These are phyloP conservation scores for Erannis defoliaria DNA, from an alignment of 2,888 invertebrate genomes.

Conservation along the genomic window DNA sequence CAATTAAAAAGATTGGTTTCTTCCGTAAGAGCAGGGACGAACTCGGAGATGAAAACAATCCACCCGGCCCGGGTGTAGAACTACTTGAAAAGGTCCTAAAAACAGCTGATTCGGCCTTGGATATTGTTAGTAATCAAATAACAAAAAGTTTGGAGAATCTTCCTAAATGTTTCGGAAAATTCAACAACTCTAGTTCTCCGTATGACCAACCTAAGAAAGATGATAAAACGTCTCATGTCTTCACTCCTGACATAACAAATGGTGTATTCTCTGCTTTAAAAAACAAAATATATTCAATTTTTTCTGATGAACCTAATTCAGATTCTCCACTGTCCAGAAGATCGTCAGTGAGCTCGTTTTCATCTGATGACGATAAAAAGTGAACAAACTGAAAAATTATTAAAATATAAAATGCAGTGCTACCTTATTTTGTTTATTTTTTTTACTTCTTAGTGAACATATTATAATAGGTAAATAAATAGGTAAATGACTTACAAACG, in stretches of 20 bases:
- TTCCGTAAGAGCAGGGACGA: slow-evolving; percentile 33
- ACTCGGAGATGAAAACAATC: neutral
- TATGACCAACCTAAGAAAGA: slow-evolving; percentile 48
- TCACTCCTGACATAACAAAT: slow-evolving; percentile 25
- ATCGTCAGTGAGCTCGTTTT: neutral
- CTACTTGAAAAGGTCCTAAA: slow-evolving; percentile 39
- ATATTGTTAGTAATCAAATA: slow-evolving; percentile 46
- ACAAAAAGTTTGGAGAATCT: slow-evolving; percentile 37
- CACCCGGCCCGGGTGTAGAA: neutral
- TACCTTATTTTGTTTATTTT: no score
- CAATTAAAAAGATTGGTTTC: slow-evolving; percentile 34
- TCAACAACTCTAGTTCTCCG: slow-evolving; percentile 49
- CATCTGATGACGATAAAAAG: neutral
- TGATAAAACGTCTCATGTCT: slow-evolving; percentile 31
- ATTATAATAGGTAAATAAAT: no score
- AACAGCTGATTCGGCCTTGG: slow-evolving; percentile 54
- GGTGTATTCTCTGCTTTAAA: slow-evolving; percentile 57
- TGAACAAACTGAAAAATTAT: neutral
- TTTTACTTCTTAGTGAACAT: no score
- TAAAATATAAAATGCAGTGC: no score
- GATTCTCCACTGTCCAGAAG: slow-evolving; percentile 1
- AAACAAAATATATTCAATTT: slow-evolving; percentile 59
- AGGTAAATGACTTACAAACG: no score
- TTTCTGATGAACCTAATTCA: slow-evolving; percentile 41
- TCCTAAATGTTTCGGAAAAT: slow-evolving; percentile 23